Base-by-base conservation (phyloP, 2,113 vertebrate species). In the Cheirogaleus medius region DNA sequence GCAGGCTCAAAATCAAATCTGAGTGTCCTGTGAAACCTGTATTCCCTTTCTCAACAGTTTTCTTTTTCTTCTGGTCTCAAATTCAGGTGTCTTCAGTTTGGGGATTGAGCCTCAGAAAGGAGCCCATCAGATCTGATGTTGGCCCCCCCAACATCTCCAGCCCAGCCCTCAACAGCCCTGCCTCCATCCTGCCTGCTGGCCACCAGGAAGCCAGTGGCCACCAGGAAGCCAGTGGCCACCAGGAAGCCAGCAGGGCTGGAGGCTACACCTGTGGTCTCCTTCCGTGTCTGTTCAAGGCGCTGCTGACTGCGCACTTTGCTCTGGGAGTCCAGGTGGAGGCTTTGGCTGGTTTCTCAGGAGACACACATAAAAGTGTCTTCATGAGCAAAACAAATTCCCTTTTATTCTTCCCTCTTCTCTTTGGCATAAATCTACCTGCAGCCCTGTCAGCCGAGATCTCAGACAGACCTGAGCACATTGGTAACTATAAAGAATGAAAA, bases 221-320 rank as follows among this genome's bases (percentile, higher is more conserved):
- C 44, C 44, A 47, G n/a, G n/a, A 32, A 42, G n/a, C 44, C 20
- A 1, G 52, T n/a, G 0, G 52, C 66, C 23, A n/a, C 44, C 20
- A 1, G 52, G 42, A 42, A 42, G 42, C 7, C 44, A 14, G 13
- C 6, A 1, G 68, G 78, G 18, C 6, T 15, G 18, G 34, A 68
- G 34, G 29, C 0, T 3, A 0, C 0, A 0, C 12, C 42, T 93
- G 60, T 21, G n/a, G 25, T 23, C 13, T 37, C 20, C n/a, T 14
- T 77, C 69, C 63, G 9, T 13, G 15, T 27, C n/a, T 12, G 11
- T 8, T 21, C 44, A 8, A 29, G 11, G 14, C 4, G 32, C n/a
- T 44, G 2, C 74, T 39, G 58, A 39, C 91, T 0, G 12, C 8
- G 49, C 44, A 63, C 42, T n/a, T 37, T 0, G 37, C 34, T 63